phyloP scores from a whole-genome alignment of 53 echinoderm and acorn worm genomes.

The Antedon mediterranea region DNA sequence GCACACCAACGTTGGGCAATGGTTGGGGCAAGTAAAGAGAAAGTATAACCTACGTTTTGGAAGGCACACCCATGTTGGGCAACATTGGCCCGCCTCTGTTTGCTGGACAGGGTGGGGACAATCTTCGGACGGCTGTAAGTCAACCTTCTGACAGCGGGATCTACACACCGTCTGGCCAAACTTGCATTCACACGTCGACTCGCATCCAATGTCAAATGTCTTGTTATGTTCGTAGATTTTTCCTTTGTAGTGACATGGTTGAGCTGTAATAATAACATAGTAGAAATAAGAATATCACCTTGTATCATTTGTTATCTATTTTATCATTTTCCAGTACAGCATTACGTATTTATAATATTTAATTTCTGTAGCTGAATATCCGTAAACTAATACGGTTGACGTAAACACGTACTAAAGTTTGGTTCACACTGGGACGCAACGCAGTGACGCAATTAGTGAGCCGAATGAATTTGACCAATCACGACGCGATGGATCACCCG shows the following conservation, averaged over 20 bases:
- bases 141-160: slow-evolving; percentile 59
- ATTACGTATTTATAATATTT: no score
- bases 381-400: no score
- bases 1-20: slow-evolving; percentile 79
- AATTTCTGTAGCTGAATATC: no score
- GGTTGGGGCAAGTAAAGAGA: no score
- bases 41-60: slow-evolving; percentile 51
- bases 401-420: no score
- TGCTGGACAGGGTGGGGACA: slow-evolving; percentile 74
- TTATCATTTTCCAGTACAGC: no score
- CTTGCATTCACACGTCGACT: slow-evolving; percentile 62
- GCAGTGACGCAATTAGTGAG: no score
- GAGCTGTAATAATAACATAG: slow-evolving; percentile 31
- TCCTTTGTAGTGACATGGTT: slow-evolving; percentile 72
- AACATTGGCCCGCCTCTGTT: slow-evolving; percentile 71
- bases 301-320: no score
- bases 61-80: slow-evolving; percentile 76
- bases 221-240: slow-evolving; percentile 54
- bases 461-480: no score
- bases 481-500: no score
- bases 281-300: background rate
- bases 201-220: slow-evolving; percentile 69
- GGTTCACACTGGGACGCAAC: no score
- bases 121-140: slow-evolving; percentile 50
- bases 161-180: slow-evolving; percentile 69